Base-by-base conservation (phyloP, 2,113 vertebrate genomes). In the Axis porcinus region DNA sequence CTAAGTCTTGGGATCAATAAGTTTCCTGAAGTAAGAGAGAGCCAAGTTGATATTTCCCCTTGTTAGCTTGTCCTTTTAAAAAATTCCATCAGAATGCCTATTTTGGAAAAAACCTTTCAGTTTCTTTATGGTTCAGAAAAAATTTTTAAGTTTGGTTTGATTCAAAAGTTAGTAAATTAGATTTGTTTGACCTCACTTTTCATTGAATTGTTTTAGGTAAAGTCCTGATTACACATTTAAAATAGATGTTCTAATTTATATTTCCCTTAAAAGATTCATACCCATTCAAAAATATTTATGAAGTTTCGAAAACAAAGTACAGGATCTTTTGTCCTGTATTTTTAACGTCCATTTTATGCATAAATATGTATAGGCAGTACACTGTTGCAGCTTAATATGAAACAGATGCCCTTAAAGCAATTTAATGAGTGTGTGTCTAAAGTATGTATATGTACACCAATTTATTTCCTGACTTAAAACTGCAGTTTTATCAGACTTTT, bases 271-370 rank as follows among this genome's bases (percentile, higher is more conserved):
- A 93, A 23, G 57, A 70, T 86, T 54, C 62, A 52, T 76, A 64
- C 40, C 27, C 45, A 33, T 84, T 97, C 92, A 54, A 78, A 74
- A 95, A 95, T 91, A 76, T 95, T 92, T 88, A 36, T 78, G 74
- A 54, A 85, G 50, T 94, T 94, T 87, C 33, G 36, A 43, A 78
- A 97, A 82, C 9, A 78, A 95, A 78, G 52, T 30, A 28, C 3
- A 10, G 12, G n/a, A 28, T 45, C 79, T 86, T 93, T 93, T 62
- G 70, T 93, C 33, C 6, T 55, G 0, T 17, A 15, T 36, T 81
- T 93, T 94, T 81, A 60, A 95, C 85, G n/a, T 50, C 30, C 21
- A 14, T 47, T 84, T 43, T 60, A 47, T 70, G 52, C 8, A 45
- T 91, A 60, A 50, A 55, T 36, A 50, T 15, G 7, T 17, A 30